Evolutionary conservation across 2,113 vertebrate species (phyloP), one percentile per base, ranked within the genome.

Genomic region (Aleadryas rufinucha): DNA sequence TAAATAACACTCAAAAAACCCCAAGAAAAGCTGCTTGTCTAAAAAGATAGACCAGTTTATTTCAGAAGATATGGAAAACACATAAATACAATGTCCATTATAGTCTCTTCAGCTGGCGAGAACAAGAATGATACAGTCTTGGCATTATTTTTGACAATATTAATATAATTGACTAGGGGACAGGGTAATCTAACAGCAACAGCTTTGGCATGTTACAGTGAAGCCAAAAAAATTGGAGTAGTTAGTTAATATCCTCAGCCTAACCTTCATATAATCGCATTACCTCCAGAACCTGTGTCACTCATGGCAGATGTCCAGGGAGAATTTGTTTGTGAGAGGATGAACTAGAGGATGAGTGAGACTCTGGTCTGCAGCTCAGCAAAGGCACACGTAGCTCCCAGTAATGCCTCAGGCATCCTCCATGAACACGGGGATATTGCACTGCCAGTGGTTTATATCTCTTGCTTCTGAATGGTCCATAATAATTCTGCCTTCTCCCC

Each of bases 91-190:
- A 60, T 56, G 60, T 49, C 39, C 26, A 44, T 93, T 94, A 69
- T 23, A 72, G 50, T n/a, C 30, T 93, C 44, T 74, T 94, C 68
- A 94, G 28, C n/a, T 93, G 87, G 50, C 72, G 86, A 75, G 41
- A 95, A 27, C n/a, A 88, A 88, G 90, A 60, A 89, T 60, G 1
- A 70, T 80, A 68, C 15, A 68, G 47, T 37, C n/a, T 84, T 95
- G 89, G 79, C 88, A 75, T 89, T 92, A 78, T 87, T 90, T 96
- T 95, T 93, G 76, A 71, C 89, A 83, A 35, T 80, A 88, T 49
- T 78, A 71, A 75, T 92, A 63, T 90, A 89, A 93, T 81, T 95
- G 88, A 88, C 88, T 52, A 45, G 33, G 7, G 39, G 49, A 84
- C 49, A 65, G 52, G 31, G 52, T 92, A 94, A 96, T 93, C 92